These are phyloP conservation scores for Tiliqua scincoides DNA, from an alignment of 2,113 vertebrate species.

Conservation along the genomic window DNA sequence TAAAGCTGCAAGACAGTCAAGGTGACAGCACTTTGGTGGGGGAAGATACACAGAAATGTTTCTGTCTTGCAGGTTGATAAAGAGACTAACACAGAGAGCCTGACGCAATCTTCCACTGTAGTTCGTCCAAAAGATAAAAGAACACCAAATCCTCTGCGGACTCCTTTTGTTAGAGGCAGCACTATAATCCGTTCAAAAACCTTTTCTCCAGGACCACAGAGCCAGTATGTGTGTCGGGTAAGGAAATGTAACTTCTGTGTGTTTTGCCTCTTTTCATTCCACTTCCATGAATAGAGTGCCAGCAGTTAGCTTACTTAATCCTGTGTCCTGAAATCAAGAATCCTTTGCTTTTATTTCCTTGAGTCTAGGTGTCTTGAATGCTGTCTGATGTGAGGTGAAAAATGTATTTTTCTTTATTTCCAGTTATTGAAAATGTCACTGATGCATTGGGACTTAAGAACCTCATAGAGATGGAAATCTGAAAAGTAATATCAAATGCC, in stretches of 20 bases:
- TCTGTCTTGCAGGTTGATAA: slow-evolving; percentile 84
- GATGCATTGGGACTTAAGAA: not conserved
- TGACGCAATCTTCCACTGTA: slow-evolving; percentile 76
- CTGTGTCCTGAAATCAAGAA: not conserved
- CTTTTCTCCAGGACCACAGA: slow-evolving; percentile 96
- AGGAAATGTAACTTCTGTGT: slow-evolving; percentile 35
- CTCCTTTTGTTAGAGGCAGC: slow-evolving; percentile 89
- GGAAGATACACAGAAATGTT: not conserved
- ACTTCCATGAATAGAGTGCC: not conserved
- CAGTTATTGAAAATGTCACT: not conserved
- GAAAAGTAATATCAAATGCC: not conserved
- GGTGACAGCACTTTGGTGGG: not conserved
- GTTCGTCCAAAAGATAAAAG: slow-evolving; percentile 93
- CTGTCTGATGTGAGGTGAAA: not conserved
- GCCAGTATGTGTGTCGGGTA: slow-evolving; percentile 97
- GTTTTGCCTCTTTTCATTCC: not conserved
- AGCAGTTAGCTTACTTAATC: not conserved
- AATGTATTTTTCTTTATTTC: not conserved
- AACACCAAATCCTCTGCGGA: slow-evolving; percentile 79
- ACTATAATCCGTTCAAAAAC: slow-evolving; percentile 98
- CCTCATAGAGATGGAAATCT: not conserved
- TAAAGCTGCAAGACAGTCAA: not conserved
- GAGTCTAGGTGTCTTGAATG: not conserved
- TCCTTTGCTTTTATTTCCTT: not conserved
- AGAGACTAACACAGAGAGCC: slow-evolving; percentile 88